These are phyloP conservation scores for Glomeris maerens DNA, from an alignment of 1,140 invertebrate genomes.

Conservation along the genomic window DNA sequence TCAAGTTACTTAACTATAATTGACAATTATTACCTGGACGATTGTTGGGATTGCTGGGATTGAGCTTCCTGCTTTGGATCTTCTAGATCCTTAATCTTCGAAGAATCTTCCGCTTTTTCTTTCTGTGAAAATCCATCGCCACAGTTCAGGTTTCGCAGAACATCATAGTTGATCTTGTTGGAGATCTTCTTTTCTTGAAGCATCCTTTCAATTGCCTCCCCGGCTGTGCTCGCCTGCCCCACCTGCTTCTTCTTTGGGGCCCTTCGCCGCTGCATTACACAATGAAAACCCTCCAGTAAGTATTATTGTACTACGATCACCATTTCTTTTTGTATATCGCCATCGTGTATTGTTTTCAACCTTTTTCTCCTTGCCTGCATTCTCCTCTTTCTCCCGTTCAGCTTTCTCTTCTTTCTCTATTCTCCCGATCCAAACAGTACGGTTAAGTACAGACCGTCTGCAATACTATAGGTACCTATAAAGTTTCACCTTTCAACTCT, in stretches of 20 bases:
- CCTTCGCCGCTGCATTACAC: slow-evolving; percentile 16
- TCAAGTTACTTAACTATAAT: background rate
- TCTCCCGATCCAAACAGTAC: slow-evolving; percentile 23
- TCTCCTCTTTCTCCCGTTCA: slow-evolving; percentile 52
- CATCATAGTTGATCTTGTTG: slow-evolving; percentile 94
- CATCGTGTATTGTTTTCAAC: too few species aligned
- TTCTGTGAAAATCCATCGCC: slow-evolving; percentile 3
- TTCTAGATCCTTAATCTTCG: too few species aligned
- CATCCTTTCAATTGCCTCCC: slow-evolving; percentile 87
- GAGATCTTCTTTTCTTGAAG: slow-evolving; percentile 88
- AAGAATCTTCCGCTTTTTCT: slow-evolving; percentile 13
- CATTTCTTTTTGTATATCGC: too few species aligned
- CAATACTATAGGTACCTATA: too few species aligned
- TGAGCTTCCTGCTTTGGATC: slow-evolving; percentile 4
- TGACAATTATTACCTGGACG: background rate
- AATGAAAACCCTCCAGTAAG: too few species aligned
- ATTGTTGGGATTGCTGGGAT: slow-evolving; percentile 6
- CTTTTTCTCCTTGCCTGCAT: slow-evolving; percentile 32
- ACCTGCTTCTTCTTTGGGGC: slow-evolving; percentile 43
- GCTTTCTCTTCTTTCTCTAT: slow-evolving; percentile 69
- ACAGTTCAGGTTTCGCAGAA: slow-evolving; percentile 57
- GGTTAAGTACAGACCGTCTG: too few species aligned
- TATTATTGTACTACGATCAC: too few species aligned
- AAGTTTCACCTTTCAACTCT: slow-evolving; percentile 56
- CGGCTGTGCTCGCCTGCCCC: slow-evolving; percentile 57